These are phyloP conservation scores for Scomber japonicus DNA, from an alignment of 2,113 vertebrate species.

Conservation along the genomic window DNA sequence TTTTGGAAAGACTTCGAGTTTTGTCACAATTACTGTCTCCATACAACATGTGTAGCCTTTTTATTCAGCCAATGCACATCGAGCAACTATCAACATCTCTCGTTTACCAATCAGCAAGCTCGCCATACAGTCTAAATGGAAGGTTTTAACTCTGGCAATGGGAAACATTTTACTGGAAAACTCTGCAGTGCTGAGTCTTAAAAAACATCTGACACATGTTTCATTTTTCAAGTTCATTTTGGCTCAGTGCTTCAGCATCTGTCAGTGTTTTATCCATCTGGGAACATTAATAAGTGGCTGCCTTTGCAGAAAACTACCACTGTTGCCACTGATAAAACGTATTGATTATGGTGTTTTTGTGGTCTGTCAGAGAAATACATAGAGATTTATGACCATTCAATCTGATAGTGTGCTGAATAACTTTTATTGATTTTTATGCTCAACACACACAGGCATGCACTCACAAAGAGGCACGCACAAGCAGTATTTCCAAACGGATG, in stretches of 20 bases:
- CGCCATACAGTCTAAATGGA: conserved; percentile 21
- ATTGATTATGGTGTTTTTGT: conserved; percentile 38
- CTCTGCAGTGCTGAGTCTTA: conserved; percentile 42
- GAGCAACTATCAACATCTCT: background rate
- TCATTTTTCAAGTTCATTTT: conserved; percentile 50
- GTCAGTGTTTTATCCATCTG: conserved; percentile 45
- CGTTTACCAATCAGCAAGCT: conserved; percentile 20
- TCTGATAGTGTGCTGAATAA: conserved; percentile 21
- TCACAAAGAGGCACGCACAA: background rate
- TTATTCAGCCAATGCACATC: background rate
- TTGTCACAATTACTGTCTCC: conserved; percentile 3
- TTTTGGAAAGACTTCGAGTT: conserved; percentile 19
- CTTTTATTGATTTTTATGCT: conserved; percentile 2
- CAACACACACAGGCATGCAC: background rate
- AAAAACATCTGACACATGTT: conserved; percentile 53
- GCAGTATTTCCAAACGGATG: conserved; percentile 17
- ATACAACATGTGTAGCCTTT: background rate
- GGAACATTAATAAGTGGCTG: conserved; percentile 41
- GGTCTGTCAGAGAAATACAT: background rate
- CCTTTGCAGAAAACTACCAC: conserved; percentile 19
- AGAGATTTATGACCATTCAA: background rate
- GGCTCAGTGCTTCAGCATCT: conserved; percentile 21
- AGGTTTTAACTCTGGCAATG: conserved; percentile 33
- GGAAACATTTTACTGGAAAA: conserved; percentile 49
- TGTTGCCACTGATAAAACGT: conserved; percentile 12